A percentile compares a stretch with the other conserved stretches of the same genome.
phyloP scores from a whole-genome alignment of 2,797 vertebrate species.

The Acanthornis magna region DNA sequence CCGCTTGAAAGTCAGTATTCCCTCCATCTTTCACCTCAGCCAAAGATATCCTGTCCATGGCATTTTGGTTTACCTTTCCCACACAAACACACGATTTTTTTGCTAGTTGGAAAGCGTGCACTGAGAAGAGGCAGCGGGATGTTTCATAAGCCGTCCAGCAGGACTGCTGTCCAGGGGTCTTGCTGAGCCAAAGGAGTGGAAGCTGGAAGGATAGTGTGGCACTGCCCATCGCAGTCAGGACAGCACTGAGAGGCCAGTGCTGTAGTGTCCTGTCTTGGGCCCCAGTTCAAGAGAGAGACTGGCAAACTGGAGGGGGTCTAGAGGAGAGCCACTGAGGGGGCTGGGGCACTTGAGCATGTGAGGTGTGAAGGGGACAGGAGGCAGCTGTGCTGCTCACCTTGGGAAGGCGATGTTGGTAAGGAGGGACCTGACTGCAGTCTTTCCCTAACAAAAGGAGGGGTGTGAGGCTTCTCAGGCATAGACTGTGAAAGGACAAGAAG shows the following conservation, averaged over 20 bases:
- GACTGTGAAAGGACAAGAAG: not conserved
- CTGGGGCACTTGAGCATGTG: rapidly evolving
- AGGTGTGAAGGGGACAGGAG: not conserved
- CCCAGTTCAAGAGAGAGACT: not conserved
- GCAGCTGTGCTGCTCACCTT: not conserved
- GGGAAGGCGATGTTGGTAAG: rapidly evolving
- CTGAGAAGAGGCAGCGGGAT: not conserved
- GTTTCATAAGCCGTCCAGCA: not conserved
- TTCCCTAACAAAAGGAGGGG: not conserved
- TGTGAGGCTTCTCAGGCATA: not conserved
- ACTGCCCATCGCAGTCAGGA: too few relatives aligned
- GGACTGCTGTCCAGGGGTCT: not conserved
- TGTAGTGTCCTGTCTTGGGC: not conserved
- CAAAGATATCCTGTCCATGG: not conserved
- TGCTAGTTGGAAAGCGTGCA: not conserved
- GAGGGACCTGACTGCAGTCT: not conserved
- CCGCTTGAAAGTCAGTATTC: not conserved
- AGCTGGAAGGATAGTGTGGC: not conserved
- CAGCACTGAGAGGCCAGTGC: not conserved
- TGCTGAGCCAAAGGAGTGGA: not conserved
- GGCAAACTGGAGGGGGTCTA: not conserved
- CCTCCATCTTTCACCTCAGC: not conserved
- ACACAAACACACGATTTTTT: not conserved
- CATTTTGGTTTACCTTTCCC: not conserved
- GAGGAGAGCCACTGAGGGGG: not conserved